Evolutionary conservation across 2,797 vertebrate species (phyloP), one percentile per base, ranked within the genome.

Genomic region (Propithecus perrieri): DNA sequence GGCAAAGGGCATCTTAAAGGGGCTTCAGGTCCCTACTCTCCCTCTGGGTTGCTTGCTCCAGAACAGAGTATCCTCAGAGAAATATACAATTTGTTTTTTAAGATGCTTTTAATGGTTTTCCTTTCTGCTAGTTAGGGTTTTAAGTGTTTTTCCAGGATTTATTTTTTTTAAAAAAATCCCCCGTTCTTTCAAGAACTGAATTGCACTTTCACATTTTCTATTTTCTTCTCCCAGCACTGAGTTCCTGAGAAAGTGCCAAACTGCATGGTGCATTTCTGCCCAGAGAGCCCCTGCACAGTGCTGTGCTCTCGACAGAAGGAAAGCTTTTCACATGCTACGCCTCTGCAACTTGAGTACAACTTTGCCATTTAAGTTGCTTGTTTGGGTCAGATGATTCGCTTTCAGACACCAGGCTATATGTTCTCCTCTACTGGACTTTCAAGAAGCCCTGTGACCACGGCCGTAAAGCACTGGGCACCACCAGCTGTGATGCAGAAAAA

Each of bases 151-250:
- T 10, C 26, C 28, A 50, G 17, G n/a, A 72, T 18, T 53, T 53
- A 5, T 57, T 7, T 53, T 50, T 53, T 5, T 53, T 53, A 6
- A 7, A 46, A 18, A 57, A 57, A 30, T 48, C 26, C 20, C 18
- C 43, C 46, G 2, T 48, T 7, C 50, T 50, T 95, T 92, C 41
- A 76, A 85, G 35, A 86, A 78, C 30, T 57, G 53, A 89, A 72
- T 43, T 22, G 14, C 17, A 91, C 12, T 85, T 95, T 72, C 63
- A 92, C 28, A 57, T 46, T 94, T 90, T 79, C 69, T 38, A 81
- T n/a, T 88, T 81, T 78, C 76, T 72, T 71, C 78, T 96, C 85
- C 50, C 30, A 69, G 72, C 7, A 24, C 28, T 15, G 38, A 74
- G 59, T 92, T 85, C 24, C 89, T 41, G 48, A 83, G 50, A 41